phyloP scores from a whole-genome alignment of 1,140 invertebrate genomes.

The Cardiocondyla obscurior region DNA sequence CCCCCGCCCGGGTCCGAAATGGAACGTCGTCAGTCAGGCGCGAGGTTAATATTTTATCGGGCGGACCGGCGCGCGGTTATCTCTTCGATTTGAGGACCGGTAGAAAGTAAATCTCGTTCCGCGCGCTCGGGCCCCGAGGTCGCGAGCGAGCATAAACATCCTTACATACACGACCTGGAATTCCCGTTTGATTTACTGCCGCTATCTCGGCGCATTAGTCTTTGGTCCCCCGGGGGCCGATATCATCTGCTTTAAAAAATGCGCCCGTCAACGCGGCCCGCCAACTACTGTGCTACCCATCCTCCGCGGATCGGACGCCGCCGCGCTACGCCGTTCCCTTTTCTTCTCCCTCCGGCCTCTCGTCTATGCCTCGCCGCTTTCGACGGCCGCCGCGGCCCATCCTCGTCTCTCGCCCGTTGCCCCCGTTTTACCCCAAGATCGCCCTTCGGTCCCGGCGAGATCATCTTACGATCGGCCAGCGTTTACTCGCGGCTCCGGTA shows the following conservation, averaged over 20 bases:
- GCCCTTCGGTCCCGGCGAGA: slow-evolving; percentile 33
- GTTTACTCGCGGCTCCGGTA: not conserved
- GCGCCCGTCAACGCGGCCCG: slow-evolving; percentile 71
- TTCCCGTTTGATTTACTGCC: slow-evolving; percentile 75
- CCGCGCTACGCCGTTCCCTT: too few relatives aligned
- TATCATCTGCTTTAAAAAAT: slow-evolving; percentile 76
- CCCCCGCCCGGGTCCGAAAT: slow-evolving; percentile 22
- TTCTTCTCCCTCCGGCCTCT: too few relatives aligned
- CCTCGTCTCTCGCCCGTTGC: not conserved
- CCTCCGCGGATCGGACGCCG: slow-evolving; percentile 65
- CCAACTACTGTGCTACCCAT: slow-evolving; percentile 73
- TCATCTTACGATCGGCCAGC: slow-evolving; percentile 32
- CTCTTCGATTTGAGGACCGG: slow-evolving; percentile 62
- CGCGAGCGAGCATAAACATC: slow-evolving; percentile 69
- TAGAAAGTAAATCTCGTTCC: slow-evolving; percentile 71
- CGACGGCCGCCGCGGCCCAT: too few relatives aligned
- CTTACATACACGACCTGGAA: slow-evolving; percentile 72
- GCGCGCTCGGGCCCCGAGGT: slow-evolving; percentile 58
- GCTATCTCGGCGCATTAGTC: slow-evolving; percentile 75
- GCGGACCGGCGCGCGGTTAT: slow-evolving; percentile 43
- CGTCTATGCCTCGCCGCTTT: slow-evolving; percentile 9
- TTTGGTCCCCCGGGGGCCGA: slow-evolving; percentile 72
- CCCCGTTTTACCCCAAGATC: slow-evolving; percentile 32
- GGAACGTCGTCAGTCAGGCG: slow-evolving; percentile 50
- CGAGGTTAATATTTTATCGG: slow-evolving; percentile 68